These are phyloP conservation scores for Ochotona princeps DNA, from an alignment of 2,113 vertebrate species.

Conservation along the genomic window DNA sequence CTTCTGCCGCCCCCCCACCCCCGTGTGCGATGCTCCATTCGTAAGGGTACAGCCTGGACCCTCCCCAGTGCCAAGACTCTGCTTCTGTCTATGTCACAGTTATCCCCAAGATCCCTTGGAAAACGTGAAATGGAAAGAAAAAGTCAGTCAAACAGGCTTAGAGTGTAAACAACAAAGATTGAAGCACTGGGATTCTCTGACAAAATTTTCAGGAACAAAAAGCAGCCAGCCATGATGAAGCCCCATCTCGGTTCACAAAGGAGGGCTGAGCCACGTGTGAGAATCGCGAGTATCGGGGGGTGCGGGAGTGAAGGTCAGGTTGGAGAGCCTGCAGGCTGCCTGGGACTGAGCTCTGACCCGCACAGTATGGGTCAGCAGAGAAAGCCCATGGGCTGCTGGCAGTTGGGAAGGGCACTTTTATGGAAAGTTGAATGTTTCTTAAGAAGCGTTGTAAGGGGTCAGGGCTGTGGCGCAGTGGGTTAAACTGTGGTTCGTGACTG, in stretches of 20 bases:
- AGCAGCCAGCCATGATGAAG: no score
- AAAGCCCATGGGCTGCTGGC: background rate
- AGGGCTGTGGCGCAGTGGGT: no score
- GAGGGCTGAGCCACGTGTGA: background rate
- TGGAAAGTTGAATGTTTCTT: background rate
- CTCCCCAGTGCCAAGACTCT: background rate
- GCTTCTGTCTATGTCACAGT: conserved; percentile 36
- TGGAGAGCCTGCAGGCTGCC: no score
- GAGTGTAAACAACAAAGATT: conserved; percentile 55
- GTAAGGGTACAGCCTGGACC: no score
- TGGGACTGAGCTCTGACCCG: background rate
- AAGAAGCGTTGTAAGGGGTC: background rate
- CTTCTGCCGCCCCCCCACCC: no score
- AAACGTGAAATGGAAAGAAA: conserved; percentile 38
- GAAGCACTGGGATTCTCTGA: background rate
- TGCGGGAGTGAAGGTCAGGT: no score
- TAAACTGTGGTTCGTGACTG: no score
- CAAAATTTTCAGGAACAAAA: conserved; percentile 1
- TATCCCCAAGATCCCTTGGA: conserved; percentile 56
- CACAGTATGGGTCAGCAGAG: background rate
- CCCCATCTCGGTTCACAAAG: background rate
- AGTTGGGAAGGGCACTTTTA: background rate
- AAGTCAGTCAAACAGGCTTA: background rate
- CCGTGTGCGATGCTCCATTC: no score
- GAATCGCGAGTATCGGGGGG: background rate